A percentile compares a stretch with the other conserved stretches of the same genome.
These are phyloP conservation scores for Phymanthus crucifer DNA, from an alignment of 92 coral and sea anemone species.

Conservation along the genomic window DNA sequence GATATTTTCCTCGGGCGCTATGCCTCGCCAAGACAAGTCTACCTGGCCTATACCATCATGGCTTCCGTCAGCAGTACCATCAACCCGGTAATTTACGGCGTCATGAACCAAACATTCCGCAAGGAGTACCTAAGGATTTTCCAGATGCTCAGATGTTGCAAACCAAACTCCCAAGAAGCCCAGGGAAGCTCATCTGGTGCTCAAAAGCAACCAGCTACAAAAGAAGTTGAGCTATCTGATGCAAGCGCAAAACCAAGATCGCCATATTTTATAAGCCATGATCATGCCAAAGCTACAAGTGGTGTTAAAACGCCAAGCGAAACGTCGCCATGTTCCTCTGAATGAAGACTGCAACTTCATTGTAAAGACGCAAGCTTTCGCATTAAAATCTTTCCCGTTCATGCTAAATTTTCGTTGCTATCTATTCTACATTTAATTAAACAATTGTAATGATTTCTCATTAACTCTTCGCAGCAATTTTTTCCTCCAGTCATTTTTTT, in stretches of 20 bases:
- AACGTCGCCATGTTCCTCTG: neutral
- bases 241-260: neutral
- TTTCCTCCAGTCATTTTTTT: no score
- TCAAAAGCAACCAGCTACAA: neutral
- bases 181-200: neutral
- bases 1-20: slow-evolving; percentile 36
- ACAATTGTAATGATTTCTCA: no score
- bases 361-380: neutral
- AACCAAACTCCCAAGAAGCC: neutral
- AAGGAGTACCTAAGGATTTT: neutral
- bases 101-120: slow-evolving; percentile 43
- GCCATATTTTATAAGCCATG: neutral
- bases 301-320: neutral
- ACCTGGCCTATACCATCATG: slow-evolving; percentile 40
- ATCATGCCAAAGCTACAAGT: neutral
- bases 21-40: slow-evolving; percentile 31
- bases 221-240: neutral
- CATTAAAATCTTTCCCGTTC: neutral
- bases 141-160: neutral
- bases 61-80: slow-evolving; percentile 33
- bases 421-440: no score
- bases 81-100: slow-evolving; percentile 44
- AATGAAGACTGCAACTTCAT: neutral
- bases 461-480: no score
- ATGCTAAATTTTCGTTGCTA: no score